Evolutionary conservation across 2,888 invertebrate genomes (phyloP), one percentile per base, ranked within the genome.

Genomic region (Allophyes oxyacanthae): DNA sequence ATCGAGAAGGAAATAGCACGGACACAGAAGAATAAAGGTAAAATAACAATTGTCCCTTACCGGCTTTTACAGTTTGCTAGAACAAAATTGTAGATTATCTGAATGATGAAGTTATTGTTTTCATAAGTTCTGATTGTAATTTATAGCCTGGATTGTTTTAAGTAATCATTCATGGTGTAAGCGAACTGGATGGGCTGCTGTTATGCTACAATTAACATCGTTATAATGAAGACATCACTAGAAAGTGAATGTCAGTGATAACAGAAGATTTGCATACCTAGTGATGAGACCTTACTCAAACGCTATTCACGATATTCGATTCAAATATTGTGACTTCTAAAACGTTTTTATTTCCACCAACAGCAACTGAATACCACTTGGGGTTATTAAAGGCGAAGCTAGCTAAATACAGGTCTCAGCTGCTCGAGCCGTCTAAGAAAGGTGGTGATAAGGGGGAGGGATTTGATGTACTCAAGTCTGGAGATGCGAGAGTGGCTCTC

Each of bases 1-100:
- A 99, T 99, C 70, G 99, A 99, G 88, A 97, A 97, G 84, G 99
- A 99, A 96, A 99, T 99, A 72, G 98, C 98, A 11, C 95, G 99
- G 77, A 99, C 99, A 13, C 99, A 99, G 88, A 99, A 99, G 92
- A 99, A 99, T 94, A 99, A 99, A 97, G 99, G 99, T 99, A 83
- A 72, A 10, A 26, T 37, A 37, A 20, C 6, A 6, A 0, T 0
- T 33, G 6, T 0, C 20, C 10, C 10, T 14, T n/a, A 25, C 10
- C 20, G 43, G 25, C 32, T 43, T 6, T 7, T 15, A 0, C n/a
- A 28, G 6, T 51, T 38, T 38, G 8, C 28, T 30, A 6, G 10
- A 33, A 14, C n/a, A 8, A 4, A 42, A 11, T 10, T 9, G 8
- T 28, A 6, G 28, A 8, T 28, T 2, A 8, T 28, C 8, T 2